A percentile compares a stretch with the other conserved stretches of the same genome.
These are phyloP conservation scores for Aphidius ervi DNA, from an alignment of 1,140 invertebrate species.

Conservation along the genomic window DNA sequence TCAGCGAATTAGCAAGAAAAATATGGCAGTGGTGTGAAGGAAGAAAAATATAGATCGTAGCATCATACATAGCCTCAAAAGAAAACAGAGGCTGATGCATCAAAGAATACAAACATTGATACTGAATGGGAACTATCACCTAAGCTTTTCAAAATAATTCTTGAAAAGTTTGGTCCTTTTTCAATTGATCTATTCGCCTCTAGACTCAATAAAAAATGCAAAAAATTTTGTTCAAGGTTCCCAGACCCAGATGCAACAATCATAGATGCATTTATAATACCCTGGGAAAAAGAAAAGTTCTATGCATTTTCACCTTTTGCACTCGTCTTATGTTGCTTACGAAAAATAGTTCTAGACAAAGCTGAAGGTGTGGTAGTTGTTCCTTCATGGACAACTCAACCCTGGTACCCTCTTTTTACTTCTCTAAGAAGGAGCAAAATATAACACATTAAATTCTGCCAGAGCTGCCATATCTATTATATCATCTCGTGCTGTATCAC, in stretches of 20 bases:
- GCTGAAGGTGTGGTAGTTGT: constrained; percentile 8
- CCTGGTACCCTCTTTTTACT: constrained; percentile 16
- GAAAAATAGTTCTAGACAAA: constrained; percentile 17
- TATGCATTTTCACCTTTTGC: constrained; percentile 21
- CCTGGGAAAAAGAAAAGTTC: constrained; percentile 4
- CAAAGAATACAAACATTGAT: neutral
- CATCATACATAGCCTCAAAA: neutral
- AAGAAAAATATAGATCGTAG: neutral
- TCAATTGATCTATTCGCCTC: constrained; percentile 22
- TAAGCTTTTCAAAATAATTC: constrained; percentile 10
- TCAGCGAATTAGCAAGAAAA: neutral
- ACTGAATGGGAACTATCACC: neutral
- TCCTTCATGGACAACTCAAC: constrained; percentile 17
- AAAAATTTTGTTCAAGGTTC: constrained; percentile 12
- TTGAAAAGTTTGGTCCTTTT: constrained; percentile 9
- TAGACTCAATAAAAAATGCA: constrained; percentile 15
- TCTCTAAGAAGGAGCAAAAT: constrained; percentile 11
- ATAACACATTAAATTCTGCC: constrained; percentile 13
- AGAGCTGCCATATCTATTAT: constrained; percentile 13
- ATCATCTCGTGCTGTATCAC: constrained; percentile 4
- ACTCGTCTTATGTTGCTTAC: constrained; percentile 13
- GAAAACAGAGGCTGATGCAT: neutral
- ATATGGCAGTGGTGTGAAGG: neutral
- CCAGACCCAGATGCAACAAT: constrained; percentile 13
- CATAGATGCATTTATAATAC: constrained; percentile 20